These are phyloP conservation scores for Acipenser oxyrinchus DNA, from an alignment of 2,797 vertebrate species.

Conservation along the genomic window DNA sequence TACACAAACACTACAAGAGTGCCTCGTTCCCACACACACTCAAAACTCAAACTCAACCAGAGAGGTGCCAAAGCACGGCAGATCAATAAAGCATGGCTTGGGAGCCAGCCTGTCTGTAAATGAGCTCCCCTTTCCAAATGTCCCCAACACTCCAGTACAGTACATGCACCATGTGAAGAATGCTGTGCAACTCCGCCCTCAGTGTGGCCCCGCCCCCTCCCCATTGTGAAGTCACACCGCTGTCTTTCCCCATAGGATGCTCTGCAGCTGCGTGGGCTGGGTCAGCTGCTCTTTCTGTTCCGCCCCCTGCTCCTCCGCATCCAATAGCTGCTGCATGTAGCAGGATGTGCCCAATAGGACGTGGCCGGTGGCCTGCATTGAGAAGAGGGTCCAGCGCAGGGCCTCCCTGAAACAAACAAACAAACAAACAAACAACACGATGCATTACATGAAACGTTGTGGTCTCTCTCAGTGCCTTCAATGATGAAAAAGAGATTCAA, in stretches of 20 bases:
- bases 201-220: not conserved
- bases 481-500: too few relatives aligned
- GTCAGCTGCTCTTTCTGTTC: slow-evolving; percentile 10
- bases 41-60: too few relatives aligned
- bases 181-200: not conserved
- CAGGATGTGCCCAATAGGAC: slow-evolving; percentile 81
- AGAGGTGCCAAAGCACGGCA: too few relatives aligned
- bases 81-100: too few relatives aligned
- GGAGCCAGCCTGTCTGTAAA: not conserved
- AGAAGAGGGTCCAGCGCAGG: slow-evolving; percentile 75
- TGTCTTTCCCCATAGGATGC: slow-evolving; percentile 39
- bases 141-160: not conserved
- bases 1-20: too few relatives aligned
- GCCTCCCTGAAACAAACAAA: slow-evolving; percentile 62
- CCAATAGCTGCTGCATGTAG: slow-evolving; percentile 84
- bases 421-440: not conserved
- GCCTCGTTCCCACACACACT: too few relatives aligned
- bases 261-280: slow-evolving; percentile 33
- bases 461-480: too few relatives aligned
- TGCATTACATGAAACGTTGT: too few relatives aligned
- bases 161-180: too few relatives aligned
- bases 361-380: slow-evolving; percentile 86
- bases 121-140: not conserved
- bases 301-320: slow-evolving; percentile 59
- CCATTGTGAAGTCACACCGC: slow-evolving; percentile 20